Evolutionary conservation across 2,888 invertebrate species (phyloP).

Genomic region (Deilephila elpenor): DNA sequence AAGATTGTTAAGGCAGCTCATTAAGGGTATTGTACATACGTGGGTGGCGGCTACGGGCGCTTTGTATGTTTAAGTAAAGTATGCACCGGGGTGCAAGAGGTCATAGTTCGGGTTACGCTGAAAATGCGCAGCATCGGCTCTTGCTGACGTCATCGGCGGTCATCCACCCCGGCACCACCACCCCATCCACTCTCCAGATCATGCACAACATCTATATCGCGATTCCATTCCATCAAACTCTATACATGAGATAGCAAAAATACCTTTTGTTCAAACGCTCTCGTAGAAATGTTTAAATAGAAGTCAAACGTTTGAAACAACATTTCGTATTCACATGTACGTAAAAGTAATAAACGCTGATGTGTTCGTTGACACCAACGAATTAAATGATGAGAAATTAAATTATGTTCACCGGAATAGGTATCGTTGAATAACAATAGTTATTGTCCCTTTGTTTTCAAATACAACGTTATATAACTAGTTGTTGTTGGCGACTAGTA

Average conservation of each 20-base stretch:
- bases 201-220: background rate
- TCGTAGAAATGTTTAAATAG: too few relatives aligned
- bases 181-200: constrained; percentile 31
- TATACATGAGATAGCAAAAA: background rate
- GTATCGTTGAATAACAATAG: constrained; percentile 10
- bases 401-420: background rate
- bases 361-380: background rate
- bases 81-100: constrained; percentile 59
- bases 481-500: constrained; percentile 13
- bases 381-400: background rate
- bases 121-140: constrained; percentile 84
- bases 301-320: too few relatives aligned
- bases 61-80: constrained; percentile 40
- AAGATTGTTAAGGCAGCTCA: background rate
- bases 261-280: background rate
- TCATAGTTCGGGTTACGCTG: constrained; percentile 78
- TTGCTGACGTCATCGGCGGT: constrained; percentile 80
- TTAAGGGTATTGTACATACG: background rate
- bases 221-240: background rate
- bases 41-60: background rate
- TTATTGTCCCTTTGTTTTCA: constrained; percentile 10
- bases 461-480: constrained; percentile 21
- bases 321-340: background rate
- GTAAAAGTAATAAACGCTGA: background rate
- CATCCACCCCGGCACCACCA: constrained; percentile 52